A percentile compares a stretch with the other conserved stretches of the same genome.
These are phyloP conservation scores for Henricia sp. DNA, from an alignment of 53 echinoderm and acorn worm genomes.

Conservation along the genomic window DNA sequence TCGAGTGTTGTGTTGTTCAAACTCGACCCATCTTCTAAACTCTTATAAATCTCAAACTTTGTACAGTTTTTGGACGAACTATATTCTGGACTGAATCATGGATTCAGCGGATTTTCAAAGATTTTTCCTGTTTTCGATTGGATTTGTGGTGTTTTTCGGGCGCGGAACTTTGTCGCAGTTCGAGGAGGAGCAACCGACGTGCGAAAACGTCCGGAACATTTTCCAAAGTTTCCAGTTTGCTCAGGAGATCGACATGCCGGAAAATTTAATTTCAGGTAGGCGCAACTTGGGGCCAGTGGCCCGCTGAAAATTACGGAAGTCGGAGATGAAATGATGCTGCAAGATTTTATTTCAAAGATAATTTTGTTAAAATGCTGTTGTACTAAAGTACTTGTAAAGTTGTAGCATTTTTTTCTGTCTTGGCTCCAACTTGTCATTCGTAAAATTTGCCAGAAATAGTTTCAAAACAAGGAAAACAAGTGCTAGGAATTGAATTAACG, in stretches of 20 bases:
- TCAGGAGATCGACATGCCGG: conserved; percentile 35
- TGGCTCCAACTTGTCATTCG: too few relatives aligned
- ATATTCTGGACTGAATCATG: conserved; percentile 14
- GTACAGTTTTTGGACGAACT: not conserved
- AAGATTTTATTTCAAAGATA: too few relatives aligned
- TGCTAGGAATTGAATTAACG: too few relatives aligned
- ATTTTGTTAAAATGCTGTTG: too few relatives aligned
- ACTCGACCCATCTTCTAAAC: not conserved
- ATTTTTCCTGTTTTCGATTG: conserved; percentile 10
- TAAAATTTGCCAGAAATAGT: too few relatives aligned
- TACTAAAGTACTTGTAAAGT: too few relatives aligned
- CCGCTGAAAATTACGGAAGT: too few relatives aligned
- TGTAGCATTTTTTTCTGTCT: too few relatives aligned
- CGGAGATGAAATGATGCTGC: too few relatives aligned
- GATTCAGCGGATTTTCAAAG: conserved; percentile 22
- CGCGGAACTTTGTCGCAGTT: conserved; percentile 10
- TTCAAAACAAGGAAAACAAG: too few relatives aligned
- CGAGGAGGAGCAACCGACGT: conserved; percentile 26
- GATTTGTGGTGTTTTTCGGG: conserved; percentile 28
- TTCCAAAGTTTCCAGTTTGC: conserved; percentile 47
- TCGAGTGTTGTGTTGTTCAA: too few relatives aligned
- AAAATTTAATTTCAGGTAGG: conserved; percentile 48
- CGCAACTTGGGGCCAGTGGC: too few relatives aligned
- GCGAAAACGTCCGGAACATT: conserved; percentile 39
- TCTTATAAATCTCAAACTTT: not conserved